Percentiles rank a stretch among this genome's conserved stretches.
Conservation (phyloP, 2,113 vertebrate species). For the Lepus americanus region DNA sequence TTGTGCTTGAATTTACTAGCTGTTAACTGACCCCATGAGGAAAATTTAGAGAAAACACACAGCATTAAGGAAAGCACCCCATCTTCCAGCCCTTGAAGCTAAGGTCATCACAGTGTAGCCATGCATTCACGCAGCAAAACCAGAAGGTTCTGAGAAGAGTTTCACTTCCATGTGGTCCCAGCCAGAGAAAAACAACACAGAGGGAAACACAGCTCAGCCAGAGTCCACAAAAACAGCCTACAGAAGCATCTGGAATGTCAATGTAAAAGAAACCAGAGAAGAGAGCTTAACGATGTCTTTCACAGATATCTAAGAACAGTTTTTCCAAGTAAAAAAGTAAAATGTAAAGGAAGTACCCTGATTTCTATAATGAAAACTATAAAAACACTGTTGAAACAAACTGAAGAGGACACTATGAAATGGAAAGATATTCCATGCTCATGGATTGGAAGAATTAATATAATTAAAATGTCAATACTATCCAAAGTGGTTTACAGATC, state of each 20-base stretch:
- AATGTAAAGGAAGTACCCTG: background rate
- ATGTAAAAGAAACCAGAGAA: background rate
- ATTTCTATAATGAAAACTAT: too few species aligned
- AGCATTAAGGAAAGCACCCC: background rate
- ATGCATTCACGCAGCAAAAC: too few species aligned
- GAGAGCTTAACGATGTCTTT: background rate
- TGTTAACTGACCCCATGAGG: background rate
- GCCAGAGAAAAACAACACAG: background rate
- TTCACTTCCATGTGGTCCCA: background rate
- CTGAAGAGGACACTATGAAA: too few species aligned
- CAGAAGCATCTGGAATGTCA: background rate
- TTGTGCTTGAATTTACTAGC: background rate
- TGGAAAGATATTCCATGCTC: too few species aligned
- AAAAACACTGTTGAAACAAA: too few species aligned
- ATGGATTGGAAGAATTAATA: too few species aligned
- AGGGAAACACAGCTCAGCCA: background rate
- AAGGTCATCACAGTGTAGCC: background rate
- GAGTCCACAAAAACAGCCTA: too few species aligned
- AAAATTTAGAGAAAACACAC: background rate
- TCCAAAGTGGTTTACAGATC: too few species aligned
- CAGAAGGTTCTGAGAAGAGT: background rate
- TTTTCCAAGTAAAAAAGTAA: background rate
- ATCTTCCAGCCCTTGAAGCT: background rate
- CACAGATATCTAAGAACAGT: background rate
- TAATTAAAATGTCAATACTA: too few species aligned